Percentiles rank a stretch among this genome's conserved stretches.
phyloP scores from a whole-genome alignment of 2,888 invertebrate species.

The Ischnura elegans region DNA sequence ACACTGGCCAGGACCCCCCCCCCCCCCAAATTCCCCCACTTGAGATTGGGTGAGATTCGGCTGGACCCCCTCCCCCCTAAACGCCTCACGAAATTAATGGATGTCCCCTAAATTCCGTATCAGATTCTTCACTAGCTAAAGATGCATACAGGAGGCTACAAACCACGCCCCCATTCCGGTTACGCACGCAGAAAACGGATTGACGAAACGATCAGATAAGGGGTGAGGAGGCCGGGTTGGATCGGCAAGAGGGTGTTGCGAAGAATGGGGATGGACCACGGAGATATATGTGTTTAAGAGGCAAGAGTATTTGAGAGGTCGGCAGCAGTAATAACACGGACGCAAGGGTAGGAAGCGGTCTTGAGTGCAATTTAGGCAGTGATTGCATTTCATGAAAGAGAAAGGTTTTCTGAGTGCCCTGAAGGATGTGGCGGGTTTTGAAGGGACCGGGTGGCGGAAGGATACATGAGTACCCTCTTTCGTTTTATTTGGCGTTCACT shows the following conservation, averaged over 20 bases:
- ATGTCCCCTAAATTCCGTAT: too few species aligned
- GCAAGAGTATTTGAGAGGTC: conserved; percentile 31
- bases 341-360: conserved; percentile 18
- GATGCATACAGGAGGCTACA: background rate
- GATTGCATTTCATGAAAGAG: conserved; percentile 35
- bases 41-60: too few species aligned
- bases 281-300: background rate
- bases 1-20: too few species aligned
- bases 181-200: background rate
- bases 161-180: background rate
- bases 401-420: conserved; percentile 6
- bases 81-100: too few species aligned
- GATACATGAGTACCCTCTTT: background rate
- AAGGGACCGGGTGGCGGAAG: background rate
- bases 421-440: background rate
- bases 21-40: too few species aligned
- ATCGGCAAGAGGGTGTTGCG: background rate
- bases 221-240: background rate
- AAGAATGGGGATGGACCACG: background rate
- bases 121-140: too few species aligned
- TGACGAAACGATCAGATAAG: background rate
- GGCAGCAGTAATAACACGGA: conserved; percentile 20
- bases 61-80: too few species aligned
- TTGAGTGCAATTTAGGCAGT: conserved; percentile 35
- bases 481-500: background rate